Base-by-base conservation (phyloP, 2,888 invertebrate genomes). In the Dioctria linearis region DNA sequence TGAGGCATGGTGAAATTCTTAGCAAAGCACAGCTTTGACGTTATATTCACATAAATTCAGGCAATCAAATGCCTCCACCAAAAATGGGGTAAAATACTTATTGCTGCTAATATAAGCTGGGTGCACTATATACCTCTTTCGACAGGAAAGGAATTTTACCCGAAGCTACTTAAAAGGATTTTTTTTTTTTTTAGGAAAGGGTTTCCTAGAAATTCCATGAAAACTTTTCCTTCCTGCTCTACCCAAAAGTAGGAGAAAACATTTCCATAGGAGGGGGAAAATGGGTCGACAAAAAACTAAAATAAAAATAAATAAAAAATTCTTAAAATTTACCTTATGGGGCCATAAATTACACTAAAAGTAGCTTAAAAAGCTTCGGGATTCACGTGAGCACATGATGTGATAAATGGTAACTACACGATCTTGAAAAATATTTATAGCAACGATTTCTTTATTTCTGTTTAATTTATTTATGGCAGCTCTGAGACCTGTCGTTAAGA, bases 351-450 rank as follows among this genome's bases (percentile, higher is more conserved):
- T 73, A 57, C 54, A 73, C 54, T 42, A 73, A 73, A 73, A 73
- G 73, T 57, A 57, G 73, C 73, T 73, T 73, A 65, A 61, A 65
- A 78, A 43, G 65, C n/a, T 63, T 59, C 13, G 54, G 65, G 78
- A 78, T 78, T 78, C 78, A 78, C 78, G 78, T 65, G 65, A 78
- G 65, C 65, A 78, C 78, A 78, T 78, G 65, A 78, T 39, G 78
- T 78, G 78, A 78, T 78, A 78, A 78, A 78, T 78, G 78, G 78
- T 61, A 57, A 57, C 59, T 73, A 59, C 73, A 73, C 51, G 42
- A 73, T 73, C 54, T 59, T 42, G 59, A 13, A 59, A 73, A 59
- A 73, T 73, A 59, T 73, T 73, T 73, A 73, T 73, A 40, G 73
- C 59, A 73, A 57, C 42, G 59, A 73, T 57, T 73, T 73, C 51